Evolutionary conservation across 2,113 vertebrate genomes (phyloP), one percentile per base, ranked within the genome.

Genomic region (Larimichthys polyactis): DNA sequence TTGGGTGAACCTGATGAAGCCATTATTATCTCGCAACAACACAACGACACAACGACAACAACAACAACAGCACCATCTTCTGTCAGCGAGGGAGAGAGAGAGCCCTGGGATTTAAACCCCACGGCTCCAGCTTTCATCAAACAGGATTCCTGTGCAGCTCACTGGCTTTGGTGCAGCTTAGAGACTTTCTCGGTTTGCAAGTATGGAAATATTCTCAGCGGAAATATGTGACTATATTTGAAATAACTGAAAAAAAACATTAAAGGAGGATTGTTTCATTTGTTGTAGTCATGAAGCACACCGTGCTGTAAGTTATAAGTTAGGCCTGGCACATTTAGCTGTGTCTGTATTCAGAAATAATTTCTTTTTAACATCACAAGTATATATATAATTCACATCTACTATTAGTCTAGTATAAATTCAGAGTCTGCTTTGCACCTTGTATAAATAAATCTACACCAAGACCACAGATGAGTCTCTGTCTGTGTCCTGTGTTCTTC

Each of bases 21-120:
- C 11, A n/a, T 58, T 29, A 71, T 63, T 66, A 27, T 27, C 22
- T 60, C 14, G 55, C 32, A 58, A 71, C 79, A 88, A 87, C 78
- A 91, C 32, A 6, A 36, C 32, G 6, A 32, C 32, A 36, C 32
- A 6, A 7, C 36, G 8, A 71, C 79, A 88, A 87, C 82, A 91
- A 7, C 36, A 36, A 71, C 79, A 88, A 87, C 82, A 91, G 89
- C 83, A 36, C 89, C 89, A 89, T 77, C 83, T 14, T 32, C 72
- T 79, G 90, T 82, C 64, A 19, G 60, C 27, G 27, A 27, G 27
- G 43, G 20, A 67, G 29, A 48, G 29, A 48, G 51, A 43, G 51
- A 67, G 22, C 29, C 4, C 40, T 52, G n/a, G 3, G 2, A 20
- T 70, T 72, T 57, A 64, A 44, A 67, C 16, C 17, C 16, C 14